phyloP scores from a whole-genome alignment of 2,113 vertebrate genomes.

The Tursiops truncatus region DNA sequence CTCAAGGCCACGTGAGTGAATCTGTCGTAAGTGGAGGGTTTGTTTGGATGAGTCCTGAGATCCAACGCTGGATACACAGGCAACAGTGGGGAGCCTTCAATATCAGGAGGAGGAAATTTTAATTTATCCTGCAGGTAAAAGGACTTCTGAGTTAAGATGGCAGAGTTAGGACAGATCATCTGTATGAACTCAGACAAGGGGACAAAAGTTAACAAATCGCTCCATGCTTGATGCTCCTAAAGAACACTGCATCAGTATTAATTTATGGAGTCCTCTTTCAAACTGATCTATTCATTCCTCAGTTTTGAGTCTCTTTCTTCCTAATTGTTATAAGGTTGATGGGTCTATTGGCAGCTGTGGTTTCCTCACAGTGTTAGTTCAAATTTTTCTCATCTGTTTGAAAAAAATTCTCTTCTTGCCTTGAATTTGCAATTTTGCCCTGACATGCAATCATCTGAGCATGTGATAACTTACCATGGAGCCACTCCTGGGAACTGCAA shows the following conservation, averaged over 20 bases:
- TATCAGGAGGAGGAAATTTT: background rate
- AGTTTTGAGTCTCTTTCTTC: background rate
- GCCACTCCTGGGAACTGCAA: background rate
- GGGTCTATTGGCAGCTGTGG: background rate
- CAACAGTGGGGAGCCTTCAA: background rate
- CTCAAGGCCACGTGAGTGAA: background rate
- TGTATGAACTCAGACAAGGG: background rate
- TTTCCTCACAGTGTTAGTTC: background rate
- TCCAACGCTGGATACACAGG: background rate
- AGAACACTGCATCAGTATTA: background rate
- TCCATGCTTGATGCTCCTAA: background rate
- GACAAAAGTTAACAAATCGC: background rate
- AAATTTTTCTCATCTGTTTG: background rate
- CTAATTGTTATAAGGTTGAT: background rate
- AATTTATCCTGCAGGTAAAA: background rate
- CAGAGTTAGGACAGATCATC: background rate
- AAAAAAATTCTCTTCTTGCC: background rate
- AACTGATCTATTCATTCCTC: background rate
- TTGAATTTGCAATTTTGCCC: background rate
- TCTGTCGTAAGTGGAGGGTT: background rate
- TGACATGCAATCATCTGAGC: background rate
- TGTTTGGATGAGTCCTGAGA: background rate
- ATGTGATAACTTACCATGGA: slow-evolving; percentile 53
- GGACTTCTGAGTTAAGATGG: background rate
- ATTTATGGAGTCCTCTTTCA: background rate